Conservation (phyloP, 2,797 vertebrate species). For the Enteromius fasciolatus region DNA sequence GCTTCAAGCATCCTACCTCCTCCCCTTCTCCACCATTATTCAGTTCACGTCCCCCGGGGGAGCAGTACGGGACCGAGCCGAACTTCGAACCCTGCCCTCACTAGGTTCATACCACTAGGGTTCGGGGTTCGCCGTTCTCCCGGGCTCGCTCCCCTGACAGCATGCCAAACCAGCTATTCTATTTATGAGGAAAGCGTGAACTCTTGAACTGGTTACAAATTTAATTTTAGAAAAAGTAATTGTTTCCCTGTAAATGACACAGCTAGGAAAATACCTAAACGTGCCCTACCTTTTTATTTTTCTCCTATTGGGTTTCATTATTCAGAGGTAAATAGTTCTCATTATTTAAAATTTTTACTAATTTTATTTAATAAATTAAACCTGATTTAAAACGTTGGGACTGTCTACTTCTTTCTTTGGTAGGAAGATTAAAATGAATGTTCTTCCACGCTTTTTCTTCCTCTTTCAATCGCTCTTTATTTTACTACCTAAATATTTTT, state of each 20-base stretch:
- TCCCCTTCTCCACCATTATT: too few relatives aligned
- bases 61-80: too few relatives aligned
- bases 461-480: background rate
- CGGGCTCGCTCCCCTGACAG: too few relatives aligned
- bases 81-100: too few relatives aligned
- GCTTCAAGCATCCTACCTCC: too few relatives aligned
- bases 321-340: background rate
- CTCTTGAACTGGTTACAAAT: background rate
- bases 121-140: too few relatives aligned
- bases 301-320: background rate
- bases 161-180: too few relatives aligned
- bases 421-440: slow-evolving; percentile 4
- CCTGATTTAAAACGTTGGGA: background rate
- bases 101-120: too few relatives aligned
- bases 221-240: background rate
- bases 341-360: background rate
- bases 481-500: background rate
- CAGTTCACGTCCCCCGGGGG: too few relatives aligned
- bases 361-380: background rate
- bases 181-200: too few relatives aligned
- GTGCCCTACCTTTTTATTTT: background rate
- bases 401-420: background rate
- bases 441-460: background rate
- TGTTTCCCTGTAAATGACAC: background rate
- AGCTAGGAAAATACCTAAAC: background rate